phyloP scores from a whole-genome alignment of 2,113 vertebrate species.

The Sprattus sprattus region DNA sequence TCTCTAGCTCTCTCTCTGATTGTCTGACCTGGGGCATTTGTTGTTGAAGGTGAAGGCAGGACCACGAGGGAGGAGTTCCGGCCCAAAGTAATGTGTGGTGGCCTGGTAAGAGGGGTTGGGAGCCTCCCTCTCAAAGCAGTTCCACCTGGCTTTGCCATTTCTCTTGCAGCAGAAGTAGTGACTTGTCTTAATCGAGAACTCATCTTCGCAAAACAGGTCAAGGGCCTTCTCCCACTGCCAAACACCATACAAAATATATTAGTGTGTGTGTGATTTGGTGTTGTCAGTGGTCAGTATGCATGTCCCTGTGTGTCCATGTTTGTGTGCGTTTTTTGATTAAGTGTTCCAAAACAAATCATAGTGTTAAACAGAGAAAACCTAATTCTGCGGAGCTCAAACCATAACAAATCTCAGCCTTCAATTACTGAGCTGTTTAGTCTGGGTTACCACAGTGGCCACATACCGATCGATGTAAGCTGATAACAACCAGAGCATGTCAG shows the following conservation, averaged over 20 bases:
- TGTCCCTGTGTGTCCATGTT: not conserved
- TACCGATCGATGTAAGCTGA: not conserved
- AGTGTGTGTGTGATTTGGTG: not conserved
- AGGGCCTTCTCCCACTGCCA: conserved; percentile 67
- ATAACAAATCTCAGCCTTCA: not conserved
- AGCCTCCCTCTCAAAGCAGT: conserved; percentile 61
- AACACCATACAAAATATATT: conserved; percentile 3
- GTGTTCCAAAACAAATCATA: not conserved
- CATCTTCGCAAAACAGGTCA: conserved; percentile 58
- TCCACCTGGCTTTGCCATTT: not conserved
- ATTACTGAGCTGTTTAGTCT: not conserved
- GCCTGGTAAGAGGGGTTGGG: conserved; percentile 58
- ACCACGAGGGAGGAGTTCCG: not conserved
- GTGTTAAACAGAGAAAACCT: not conserved
- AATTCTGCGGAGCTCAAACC: no score
- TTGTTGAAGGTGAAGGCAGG: conserved; percentile 54
- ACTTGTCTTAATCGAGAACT: conserved; percentile 58
- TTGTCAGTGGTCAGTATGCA: no score
- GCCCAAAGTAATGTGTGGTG: conserved; percentile 23
- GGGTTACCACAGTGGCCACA: not conserved
- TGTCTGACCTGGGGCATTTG: conserved; percentile 53
- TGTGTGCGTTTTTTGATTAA: not conserved
- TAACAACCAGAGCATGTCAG: not conserved
- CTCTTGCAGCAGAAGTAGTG: conserved; percentile 63
- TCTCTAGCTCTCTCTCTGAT: conserved; percentile 28